Percentiles rank a stretch among this genome's conserved stretches.
phyloP scores from a whole-genome alignment of 1,140 invertebrate genomes.

The Ceratitis capitata region DNA sequence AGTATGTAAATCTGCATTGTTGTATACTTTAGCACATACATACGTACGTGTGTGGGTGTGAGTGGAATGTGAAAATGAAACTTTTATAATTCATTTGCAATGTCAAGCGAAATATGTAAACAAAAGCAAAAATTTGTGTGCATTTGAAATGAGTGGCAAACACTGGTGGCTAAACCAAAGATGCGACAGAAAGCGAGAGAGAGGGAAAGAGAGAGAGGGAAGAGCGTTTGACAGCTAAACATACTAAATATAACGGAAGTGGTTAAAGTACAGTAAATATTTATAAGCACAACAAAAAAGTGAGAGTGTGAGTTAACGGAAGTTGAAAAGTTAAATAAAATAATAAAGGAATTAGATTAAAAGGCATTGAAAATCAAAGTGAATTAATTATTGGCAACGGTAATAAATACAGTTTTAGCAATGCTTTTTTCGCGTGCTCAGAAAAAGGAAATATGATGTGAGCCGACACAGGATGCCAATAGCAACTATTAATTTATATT shows the following conservation, averaged over 20 bases:
- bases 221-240: not conserved
- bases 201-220: not conserved
- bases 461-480: no score
- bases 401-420: not conserved
- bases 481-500: no score
- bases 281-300: not conserved
- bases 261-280: not conserved
- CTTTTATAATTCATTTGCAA: slow-evolving; percentile 34
- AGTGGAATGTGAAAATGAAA: not conserved
- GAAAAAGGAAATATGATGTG: not conserved
- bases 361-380: not conserved
- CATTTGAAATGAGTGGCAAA: slow-evolving; percentile 9
- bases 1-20: not conserved
- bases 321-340: not conserved
- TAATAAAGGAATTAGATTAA: not conserved
- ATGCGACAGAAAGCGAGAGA: not conserved
- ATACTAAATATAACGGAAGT: not conserved
- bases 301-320: not conserved
- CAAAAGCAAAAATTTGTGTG: slow-evolving; percentile 26
- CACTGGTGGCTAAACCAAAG: no score
- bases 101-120: slow-evolving; percentile 26
- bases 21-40: not conserved
- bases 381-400: not conserved
- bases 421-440: not conserved
- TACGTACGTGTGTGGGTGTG: not conserved